Base-by-base conservation (phyloP, 2,113 vertebrate species). In the Okapia johnstoni region DNA sequence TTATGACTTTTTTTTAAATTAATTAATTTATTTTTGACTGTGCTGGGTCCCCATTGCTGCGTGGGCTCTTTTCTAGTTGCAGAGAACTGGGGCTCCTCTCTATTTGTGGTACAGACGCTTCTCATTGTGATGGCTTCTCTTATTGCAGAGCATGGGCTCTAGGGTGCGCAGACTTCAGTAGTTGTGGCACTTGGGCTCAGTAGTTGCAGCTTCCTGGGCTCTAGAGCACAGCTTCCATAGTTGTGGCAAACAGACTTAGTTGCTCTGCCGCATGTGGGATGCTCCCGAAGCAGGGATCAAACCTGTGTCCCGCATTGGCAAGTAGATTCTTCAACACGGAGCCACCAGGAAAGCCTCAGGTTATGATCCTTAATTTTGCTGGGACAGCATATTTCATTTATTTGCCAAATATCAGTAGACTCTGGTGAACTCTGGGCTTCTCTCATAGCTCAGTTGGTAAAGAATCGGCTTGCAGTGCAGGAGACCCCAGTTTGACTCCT, bases 301-400 rank as follows among this genome's bases (percentile, higher is more conserved):
- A 23, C 11, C 70, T 14, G 21, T 43, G 36, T 73, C 70, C 36
- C 43, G 21, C 36, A 25, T 3, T 43, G 36, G 21, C 23, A 25
- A 36, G 11, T 25, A 21, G 23, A 40, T 25, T 73, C 70, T 43
- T 73, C 70, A 25, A 43, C 70, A 23, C 21, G 12, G 6, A 43
- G 21, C 70, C 70, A 40, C 70, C 21, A 13, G 36, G 36, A 25
- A 25, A 73, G 36, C 70, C 11, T 43, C 21, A 4, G 12, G 5
- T 79, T 80, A 73, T 91, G 58, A 60, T 88, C 50, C 16, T 84
- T 91, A 58, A 48, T 80, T 90, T 91, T 88, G 6, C 23, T 57
- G 17, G 0, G 16, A 13, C 2, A 50, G 25, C 33, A 83, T 30
- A 76, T 57, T 93, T 91, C 76, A 50, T 13, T 57, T n/a, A 61